Evolutionary conservation across 2,797 vertebrate genomes (phyloP).

Genomic region (Smutsia temminckii): DNA sequence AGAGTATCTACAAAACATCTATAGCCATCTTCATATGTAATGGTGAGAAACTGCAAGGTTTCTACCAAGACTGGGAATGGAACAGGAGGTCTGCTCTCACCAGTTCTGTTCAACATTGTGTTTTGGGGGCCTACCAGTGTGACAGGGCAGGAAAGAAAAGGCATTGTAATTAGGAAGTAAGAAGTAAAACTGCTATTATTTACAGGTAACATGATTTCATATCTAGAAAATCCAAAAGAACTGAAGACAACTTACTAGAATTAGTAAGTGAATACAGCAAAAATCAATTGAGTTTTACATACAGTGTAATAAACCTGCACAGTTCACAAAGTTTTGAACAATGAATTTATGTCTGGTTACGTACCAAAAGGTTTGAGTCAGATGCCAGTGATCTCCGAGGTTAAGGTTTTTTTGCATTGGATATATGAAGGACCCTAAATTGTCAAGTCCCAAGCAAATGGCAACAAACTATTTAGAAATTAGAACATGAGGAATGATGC

Average conservation of each 20-base stretch:
- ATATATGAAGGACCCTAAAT: not conserved
- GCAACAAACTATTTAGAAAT: constrained; percentile 14
- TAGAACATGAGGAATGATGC: constrained; percentile 27
- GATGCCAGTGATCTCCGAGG: constrained; percentile 46
- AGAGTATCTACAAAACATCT: not conserved
- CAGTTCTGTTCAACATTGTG: not conserved
- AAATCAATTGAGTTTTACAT: constrained; percentile 84
- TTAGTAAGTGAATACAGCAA: constrained; percentile 74
- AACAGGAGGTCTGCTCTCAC: not conserved
- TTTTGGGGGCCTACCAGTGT: not conserved
- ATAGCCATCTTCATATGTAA: not conserved
- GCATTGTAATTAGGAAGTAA: constrained; percentile 26
- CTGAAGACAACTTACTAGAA: constrained; percentile 67
- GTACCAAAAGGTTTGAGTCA: constrained; percentile 62
- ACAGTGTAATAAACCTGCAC: constrained; percentile 81
- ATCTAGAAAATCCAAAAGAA: constrained; percentile 47
- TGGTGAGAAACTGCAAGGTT: not conserved
- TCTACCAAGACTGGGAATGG: not conserved
- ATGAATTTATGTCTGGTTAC: constrained; percentile 77
- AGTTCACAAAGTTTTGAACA: constrained; percentile 82
- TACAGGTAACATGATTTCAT: constrained; percentile 52
- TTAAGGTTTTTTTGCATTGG: constrained; percentile 25
- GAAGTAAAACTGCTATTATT: constrained; percentile 34
- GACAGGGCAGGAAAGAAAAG: constrained; percentile 41
- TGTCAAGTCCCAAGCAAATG: constrained; percentile 16